Conservation (phyloP, 2,113 vertebrate species). For the Cichladusa arquata region DNA sequence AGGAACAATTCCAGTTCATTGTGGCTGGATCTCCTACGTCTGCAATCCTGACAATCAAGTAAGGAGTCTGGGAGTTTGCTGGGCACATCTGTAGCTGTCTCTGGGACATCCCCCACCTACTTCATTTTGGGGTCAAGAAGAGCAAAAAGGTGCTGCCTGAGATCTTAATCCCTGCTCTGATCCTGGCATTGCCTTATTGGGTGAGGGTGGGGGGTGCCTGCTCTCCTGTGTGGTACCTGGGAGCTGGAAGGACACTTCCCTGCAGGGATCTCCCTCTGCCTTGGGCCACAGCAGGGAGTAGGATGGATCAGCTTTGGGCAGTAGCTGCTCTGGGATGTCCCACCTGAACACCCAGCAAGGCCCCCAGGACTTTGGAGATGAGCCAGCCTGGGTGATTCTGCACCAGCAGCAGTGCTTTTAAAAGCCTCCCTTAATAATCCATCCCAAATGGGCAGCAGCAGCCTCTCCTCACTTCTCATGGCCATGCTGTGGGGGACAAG, state of each 20-base stretch:
- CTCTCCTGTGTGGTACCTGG: no score
- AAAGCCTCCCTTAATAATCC: not conserved
- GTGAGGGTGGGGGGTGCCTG: no score
- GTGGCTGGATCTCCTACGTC: constrained; percentile 72
- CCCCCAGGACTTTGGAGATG: not conserved
- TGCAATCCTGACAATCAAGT: constrained; percentile 80
- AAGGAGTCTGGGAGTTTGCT: not conserved
- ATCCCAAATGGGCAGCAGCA: not conserved
- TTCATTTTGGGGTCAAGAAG: not conserved
- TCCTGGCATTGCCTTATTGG: no score
- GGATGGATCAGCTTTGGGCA: not conserved
- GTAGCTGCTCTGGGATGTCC: not conserved
- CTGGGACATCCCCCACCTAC: not conserved
- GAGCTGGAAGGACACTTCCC: no score
- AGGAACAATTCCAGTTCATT: constrained; percentile 70
- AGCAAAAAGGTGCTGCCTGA: not conserved
- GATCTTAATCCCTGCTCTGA: no score
- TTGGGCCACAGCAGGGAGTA: no score
- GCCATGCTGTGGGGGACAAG: not conserved
- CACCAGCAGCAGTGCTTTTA: not conserved
- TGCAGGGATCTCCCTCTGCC: not conserved
- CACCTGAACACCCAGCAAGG: not conserved
- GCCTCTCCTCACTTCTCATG: not conserved
- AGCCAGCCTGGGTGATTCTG: not conserved
- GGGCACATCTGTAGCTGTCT: not conserved